Evolutionary conservation across 2,797 vertebrate genomes (phyloP), one percentile per base, ranked within the genome.

Genomic region (Ambastaia sidthimunki): DNA sequence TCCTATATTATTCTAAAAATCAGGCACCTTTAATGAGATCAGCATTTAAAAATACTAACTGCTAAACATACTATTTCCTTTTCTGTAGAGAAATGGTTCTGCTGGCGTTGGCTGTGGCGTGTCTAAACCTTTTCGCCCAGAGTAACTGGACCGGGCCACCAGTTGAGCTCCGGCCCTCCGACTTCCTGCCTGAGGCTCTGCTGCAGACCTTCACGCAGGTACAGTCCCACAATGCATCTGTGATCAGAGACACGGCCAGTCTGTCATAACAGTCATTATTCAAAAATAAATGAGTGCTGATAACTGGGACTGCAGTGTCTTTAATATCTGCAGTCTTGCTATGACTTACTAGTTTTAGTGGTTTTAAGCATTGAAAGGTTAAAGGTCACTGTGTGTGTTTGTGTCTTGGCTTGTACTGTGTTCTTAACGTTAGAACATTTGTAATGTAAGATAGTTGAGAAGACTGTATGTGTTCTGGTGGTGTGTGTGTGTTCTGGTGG

Each of bases 141-240:
- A 96, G 93, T 89, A 99, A 99, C 91, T 99, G 98, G 97, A 98
- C 96, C 0, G 98, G 98, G 15, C 98, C 98, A 76, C 90, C 90
- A 3, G 86, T 94, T 85, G 90, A 87, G 28, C 83, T 97, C 65
- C 85, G 91, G 0, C 72, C 93, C 23, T 89, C 91, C 4, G 94
- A 98, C 44, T 87, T 96, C 77, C 92, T 98, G 67, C 95, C 95
- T 0, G 52, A 88, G 3, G 79, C 86, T 13, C 85, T 97, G 63
- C 86, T 94, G 68, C 88, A 94, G 66, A 88, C 86, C 0, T 90
- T 91, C 82, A 72, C 78, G 78, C 92, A 96, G 95, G 97, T 98
- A 94, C 1, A 44, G 28, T 80, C 86, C 74, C 74, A 70, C 79
- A 47, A 75, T 37, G 9, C 71, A 62, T n/a, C 9, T 34, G 34